Conservation (phyloP, 2,888 invertebrate species). For the Rotaria sp. region DNA sequence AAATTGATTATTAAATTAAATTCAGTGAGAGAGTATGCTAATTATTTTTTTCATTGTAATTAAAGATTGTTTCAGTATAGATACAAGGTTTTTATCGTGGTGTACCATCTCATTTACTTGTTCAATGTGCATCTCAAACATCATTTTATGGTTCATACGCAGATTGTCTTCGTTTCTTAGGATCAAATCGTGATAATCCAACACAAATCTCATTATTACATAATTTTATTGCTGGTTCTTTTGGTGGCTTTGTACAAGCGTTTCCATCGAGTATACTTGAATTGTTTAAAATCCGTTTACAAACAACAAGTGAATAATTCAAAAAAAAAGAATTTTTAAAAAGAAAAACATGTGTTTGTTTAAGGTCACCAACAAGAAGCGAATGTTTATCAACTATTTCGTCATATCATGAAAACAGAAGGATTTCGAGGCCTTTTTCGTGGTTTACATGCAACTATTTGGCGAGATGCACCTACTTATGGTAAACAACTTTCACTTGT, state of each 20-base stretch:
- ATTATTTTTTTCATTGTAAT: too few relatives aligned
- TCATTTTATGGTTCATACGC: conserved; percentile 11
- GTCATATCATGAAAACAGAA: background rate
- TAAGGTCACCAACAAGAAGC: background rate
- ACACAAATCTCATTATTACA: background rate
- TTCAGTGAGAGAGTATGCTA: background rate
- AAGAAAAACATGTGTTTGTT: background rate
- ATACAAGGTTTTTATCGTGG: background rate
- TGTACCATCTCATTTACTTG: background rate
- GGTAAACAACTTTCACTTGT: background rate
- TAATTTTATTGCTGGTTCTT: background rate
- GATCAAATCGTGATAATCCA: background rate
- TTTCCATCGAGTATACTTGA: background rate
- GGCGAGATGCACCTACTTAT: conserved; percentile 16
- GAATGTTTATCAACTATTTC: background rate
- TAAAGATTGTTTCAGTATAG: background rate
- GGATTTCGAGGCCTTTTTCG: background rate
- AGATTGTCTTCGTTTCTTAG: background rate
- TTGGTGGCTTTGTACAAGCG: background rate
- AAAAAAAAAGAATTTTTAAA: too few relatives aligned
- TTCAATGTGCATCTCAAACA: conserved; percentile 2
- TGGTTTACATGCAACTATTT: conserved; percentile 18
- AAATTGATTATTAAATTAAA: background rate
- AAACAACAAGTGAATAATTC: background rate
- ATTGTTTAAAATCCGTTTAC: conserved; percentile 3